Percentiles rank a stretch among this genome's conserved stretches.
phyloP scores from a whole-genome alignment of 2,797 vertebrate genomes.

The Calcarius lapponicus region DNA sequence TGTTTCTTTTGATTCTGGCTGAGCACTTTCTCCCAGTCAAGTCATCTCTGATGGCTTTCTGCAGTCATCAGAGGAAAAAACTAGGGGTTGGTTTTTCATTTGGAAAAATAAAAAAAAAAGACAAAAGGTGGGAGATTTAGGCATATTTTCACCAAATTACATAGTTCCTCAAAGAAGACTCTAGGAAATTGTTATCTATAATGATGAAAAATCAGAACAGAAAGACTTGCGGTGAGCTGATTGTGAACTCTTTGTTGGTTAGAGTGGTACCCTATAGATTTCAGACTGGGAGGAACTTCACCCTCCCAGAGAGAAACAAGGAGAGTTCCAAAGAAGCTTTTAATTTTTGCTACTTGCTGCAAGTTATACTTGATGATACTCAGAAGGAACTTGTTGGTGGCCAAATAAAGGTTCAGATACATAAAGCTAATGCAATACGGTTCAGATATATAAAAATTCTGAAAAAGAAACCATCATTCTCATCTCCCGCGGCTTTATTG shows the following conservation, averaged over 20 bases:
- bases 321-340: not conserved
- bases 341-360: not conserved
- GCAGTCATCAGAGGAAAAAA: not conserved
- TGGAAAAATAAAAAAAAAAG: not conserved
- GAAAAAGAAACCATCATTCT: not conserved
- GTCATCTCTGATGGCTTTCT: not conserved
- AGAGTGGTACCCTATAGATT: not conserved
- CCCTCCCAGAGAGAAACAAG: not conserved
- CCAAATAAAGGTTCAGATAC: not conserved
- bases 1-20: not conserved
- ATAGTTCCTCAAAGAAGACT: not conserved
- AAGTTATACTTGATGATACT: not conserved
- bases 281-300: not conserved
- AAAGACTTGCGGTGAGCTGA: not conserved
- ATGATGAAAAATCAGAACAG: not conserved
- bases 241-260: not conserved
- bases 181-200: not conserved
- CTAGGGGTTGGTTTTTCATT: too few relatives aligned
- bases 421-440: not conserved
- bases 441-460: not conserved
- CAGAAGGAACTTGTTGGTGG: not conserved
- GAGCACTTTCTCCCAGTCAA: not conserved
- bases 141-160: not conserved
- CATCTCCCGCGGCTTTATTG: not conserved
- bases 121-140: not conserved